phyloP scores from a whole-genome alignment of 2,113 vertebrate genomes.

The Pseudorhombus dupliciocellatus region DNA sequence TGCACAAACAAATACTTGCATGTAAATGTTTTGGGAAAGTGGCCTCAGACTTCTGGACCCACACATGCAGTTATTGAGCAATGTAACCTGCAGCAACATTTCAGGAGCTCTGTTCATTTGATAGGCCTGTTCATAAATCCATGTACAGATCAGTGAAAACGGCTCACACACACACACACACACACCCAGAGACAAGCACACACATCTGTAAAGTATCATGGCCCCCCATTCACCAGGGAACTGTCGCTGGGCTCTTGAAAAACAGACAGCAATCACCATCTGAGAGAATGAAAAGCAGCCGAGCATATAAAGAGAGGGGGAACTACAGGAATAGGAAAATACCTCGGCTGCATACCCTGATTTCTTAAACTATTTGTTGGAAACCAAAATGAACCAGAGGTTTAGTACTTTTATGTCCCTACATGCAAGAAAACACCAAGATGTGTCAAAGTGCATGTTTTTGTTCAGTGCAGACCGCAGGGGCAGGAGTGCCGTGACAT shows the following conservation, averaged over 20 bases:
- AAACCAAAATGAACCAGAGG: constrained; percentile 30
- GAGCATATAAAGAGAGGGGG: constrained; percentile 53
- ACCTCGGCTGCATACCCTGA: constrained; percentile 29
- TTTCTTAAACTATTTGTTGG: constrained; percentile 41
- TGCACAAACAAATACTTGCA: not conserved
- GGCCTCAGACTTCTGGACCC: not conserved
- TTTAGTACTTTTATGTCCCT: constrained; percentile 20
- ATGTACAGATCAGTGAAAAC: constrained; percentile 45
- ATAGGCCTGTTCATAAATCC: constrained; percentile 28
- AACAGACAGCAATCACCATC: constrained; percentile 67
- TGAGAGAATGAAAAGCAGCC: constrained; percentile 61
- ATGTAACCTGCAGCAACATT: constrained; percentile 29
- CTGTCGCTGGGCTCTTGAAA: constrained; percentile 52
- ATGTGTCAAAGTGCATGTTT: constrained; percentile 26
- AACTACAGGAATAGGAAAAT: constrained; percentile 45
- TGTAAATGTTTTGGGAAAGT: not conserved
- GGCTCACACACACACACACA: constrained; percentile 20
- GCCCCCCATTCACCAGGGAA: constrained; percentile 42
- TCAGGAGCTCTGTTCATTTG: constrained; percentile 26
- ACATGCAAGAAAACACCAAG: constrained; percentile 21
- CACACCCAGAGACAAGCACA: constrained; percentile 19
- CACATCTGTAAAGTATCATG: constrained; percentile 70
- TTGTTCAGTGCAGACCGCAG: not conserved
- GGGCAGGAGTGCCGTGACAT: not conserved
- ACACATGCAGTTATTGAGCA: not conserved